A percentile compares a stretch with the other conserved stretches of the same genome.
phyloP scores from a whole-genome alignment of 1,140 invertebrate genomes.

The Heliconius congener region DNA sequence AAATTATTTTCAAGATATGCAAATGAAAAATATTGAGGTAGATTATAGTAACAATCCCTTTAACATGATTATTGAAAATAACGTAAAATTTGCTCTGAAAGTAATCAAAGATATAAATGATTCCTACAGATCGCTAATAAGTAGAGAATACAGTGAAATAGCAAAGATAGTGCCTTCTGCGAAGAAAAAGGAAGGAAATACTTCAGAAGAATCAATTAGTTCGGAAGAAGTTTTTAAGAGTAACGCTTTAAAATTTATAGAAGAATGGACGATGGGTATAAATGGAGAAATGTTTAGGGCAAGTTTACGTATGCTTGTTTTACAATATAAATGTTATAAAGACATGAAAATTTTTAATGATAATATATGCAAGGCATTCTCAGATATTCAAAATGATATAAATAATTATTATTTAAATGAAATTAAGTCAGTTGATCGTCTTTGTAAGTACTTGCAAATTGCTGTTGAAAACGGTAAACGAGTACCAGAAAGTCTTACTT shows the following conservation, averaged over 20 bases:
- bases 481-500: conserved; percentile 73
- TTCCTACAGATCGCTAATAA: conserved; percentile 61
- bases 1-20: conserved; percentile 59
- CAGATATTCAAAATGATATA: conserved; percentile 73
- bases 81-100: conserved; percentile 69
- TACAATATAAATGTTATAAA: conserved; percentile 61
- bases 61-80: conserved; percentile 66
- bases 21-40: conserved; percentile 67
- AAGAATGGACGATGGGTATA: conserved; percentile 82
- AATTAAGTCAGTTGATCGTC: conserved; percentile 80
- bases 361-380: conserved; percentile 69
- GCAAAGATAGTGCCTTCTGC: conserved; percentile 54
- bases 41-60: conserved; percentile 73
- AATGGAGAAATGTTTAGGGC: conserved; percentile 81
- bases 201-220: conserved; percentile 55
- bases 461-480: conserved; percentile 81
- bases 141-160: conserved; percentile 65
- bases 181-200: conserved; percentile 63
- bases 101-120: conserved; percentile 69
- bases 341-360: conserved; percentile 77
- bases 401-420: conserved; percentile 80
- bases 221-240: conserved; percentile 61
- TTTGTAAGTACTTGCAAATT: conserved; percentile 80
- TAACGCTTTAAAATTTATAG: conserved; percentile 70
- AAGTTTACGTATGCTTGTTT: conserved; percentile 68